A percentile compares a stretch with the other conserved stretches of the same genome.
These are phyloP conservation scores for Trididemnum clinides DNA, from an alignment of 23 tunicate genomes.

Conservation along the genomic window DNA sequence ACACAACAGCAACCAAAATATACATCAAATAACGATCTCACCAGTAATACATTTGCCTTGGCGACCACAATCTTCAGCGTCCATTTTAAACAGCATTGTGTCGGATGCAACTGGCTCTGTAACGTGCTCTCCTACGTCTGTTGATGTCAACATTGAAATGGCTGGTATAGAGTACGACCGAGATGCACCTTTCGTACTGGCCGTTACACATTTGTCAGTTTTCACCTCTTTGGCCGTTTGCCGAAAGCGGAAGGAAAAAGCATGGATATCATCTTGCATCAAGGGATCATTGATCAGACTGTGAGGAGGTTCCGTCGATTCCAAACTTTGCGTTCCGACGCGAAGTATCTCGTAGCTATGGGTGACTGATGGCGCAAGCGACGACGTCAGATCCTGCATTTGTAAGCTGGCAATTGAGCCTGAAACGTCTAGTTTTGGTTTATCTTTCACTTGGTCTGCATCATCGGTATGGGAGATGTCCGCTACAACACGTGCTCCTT, in stretches of 20 bases:
- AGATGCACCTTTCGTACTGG: neutral
- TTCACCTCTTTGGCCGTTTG: neutral
- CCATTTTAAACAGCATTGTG: slow-evolving; percentile 2
- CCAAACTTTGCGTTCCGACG: slow-evolving; percentile 40
- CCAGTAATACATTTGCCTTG: no score
- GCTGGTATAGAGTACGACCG: neutral
- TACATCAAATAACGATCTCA: no score
- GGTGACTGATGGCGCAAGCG: neutral
- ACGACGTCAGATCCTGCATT: slow-evolving; percentile 72
- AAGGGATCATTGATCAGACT: neutral
- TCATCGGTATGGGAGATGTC: neutral
- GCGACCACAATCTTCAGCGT: slow-evolving; percentile 38
- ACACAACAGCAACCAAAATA: no score
- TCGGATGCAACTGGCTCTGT: neutral
- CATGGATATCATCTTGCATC: neutral
- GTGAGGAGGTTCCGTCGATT: neutral
- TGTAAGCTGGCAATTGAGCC: slow-evolving; percentile 77
- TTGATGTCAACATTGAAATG: neutral
- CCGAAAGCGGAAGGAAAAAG: slow-evolving; percentile 31
- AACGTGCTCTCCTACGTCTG: neutral
- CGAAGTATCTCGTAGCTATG: slow-evolving; percentile 42
- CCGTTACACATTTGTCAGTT: neutral
- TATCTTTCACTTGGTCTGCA: neutral
- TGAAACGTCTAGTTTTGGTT: slow-evolving; percentile 11
- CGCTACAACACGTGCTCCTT: slow-evolving; percentile 52